Evolutionary conservation across 1,140 invertebrate species (phyloP).

Genomic region (Anthonomus grandis): DNA sequence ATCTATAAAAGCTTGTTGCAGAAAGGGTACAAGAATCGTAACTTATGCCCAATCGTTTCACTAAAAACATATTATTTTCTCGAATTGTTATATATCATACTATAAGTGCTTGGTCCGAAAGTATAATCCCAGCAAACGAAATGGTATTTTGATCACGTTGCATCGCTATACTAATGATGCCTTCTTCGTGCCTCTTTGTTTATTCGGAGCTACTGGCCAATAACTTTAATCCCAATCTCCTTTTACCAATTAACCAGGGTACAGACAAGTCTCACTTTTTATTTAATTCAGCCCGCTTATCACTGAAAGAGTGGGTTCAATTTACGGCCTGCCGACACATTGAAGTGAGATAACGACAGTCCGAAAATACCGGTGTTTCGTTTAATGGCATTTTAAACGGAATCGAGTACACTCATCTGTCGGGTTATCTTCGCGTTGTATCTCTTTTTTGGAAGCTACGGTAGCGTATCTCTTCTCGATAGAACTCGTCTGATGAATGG

Average conservation of each 20-base stretch:
- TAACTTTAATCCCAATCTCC: slow-evolving; percentile 24
- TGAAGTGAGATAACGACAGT: slow-evolving; percentile 27
- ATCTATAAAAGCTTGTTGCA: too few relatives aligned
- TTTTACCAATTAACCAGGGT: slow-evolving; percentile 26
- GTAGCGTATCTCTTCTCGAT: slow-evolving; percentile 25
- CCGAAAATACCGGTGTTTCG: slow-evolving; percentile 25
- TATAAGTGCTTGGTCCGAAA: too few relatives aligned
- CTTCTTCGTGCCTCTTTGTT: slow-evolving; percentile 20
- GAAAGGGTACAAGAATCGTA: too few relatives aligned
- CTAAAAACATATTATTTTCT: too few relatives aligned
- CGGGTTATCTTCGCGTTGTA: slow-evolving; percentile 21
- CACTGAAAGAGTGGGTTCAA: slow-evolving; percentile 25
- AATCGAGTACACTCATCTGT: slow-evolving; percentile 26
- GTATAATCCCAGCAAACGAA: too few relatives aligned
- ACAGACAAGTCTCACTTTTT: slow-evolving; percentile 26
- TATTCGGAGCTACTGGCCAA: slow-evolving; percentile 22
- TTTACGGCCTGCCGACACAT: slow-evolving; percentile 26
- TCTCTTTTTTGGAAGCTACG: slow-evolving; percentile 26
- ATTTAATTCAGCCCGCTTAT: slow-evolving; percentile 25
- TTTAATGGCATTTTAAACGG: slow-evolving; percentile 27
- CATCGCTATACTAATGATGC: slow-evolving; percentile 21
- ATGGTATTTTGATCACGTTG: too few relatives aligned
- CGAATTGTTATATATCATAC: too few relatives aligned
- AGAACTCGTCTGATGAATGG: slow-evolving; percentile 23
- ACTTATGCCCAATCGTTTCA: too few relatives aligned